Conservation (phyloP, 2,888 invertebrate species). For the Electrophaes corylata region DNA sequence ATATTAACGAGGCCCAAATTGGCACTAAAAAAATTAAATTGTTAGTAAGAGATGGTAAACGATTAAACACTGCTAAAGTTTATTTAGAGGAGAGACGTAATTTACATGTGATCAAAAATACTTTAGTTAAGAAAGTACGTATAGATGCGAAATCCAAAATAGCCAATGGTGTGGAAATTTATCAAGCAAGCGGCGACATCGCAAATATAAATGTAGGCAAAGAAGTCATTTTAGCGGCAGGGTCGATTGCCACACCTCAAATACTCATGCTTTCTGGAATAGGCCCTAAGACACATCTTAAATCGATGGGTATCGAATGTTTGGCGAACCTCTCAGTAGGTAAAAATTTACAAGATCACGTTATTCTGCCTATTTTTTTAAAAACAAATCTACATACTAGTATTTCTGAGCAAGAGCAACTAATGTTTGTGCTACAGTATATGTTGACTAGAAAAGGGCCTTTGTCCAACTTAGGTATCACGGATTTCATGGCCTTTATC, state of each 20-base stretch:
- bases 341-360: slow-evolving; percentile 80
- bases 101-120: slow-evolving; percentile 72
- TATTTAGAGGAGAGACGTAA: slow-evolving; percentile 45
- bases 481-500: slow-evolving; percentile 78
- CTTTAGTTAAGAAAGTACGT: slow-evolving; percentile 75
- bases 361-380: slow-evolving; percentile 55
- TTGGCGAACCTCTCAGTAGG: slow-evolving; percentile 73
- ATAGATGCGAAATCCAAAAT: slow-evolving; percentile 70
- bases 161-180: slow-evolving; percentile 66
- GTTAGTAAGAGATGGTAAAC: slow-evolving; percentile 48
- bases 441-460: slow-evolving; percentile 56
- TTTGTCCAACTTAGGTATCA: slow-evolving; percentile 26
- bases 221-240: slow-evolving; percentile 79
- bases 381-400: slow-evolving; percentile 57
- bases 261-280: slow-evolving; percentile 81
- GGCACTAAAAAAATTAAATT: slow-evolving; percentile 77
- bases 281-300: slow-evolving; percentile 67
- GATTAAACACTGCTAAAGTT: slow-evolving; percentile 73
- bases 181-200: slow-evolving; percentile 52
- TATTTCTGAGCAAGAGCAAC: slow-evolving; percentile 3
- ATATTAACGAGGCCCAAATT: slow-evolving; percentile 57
- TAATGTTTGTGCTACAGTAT: slow-evolving; percentile 66
- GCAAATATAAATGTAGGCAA: slow-evolving; percentile 62
- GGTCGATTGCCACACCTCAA: slow-evolving; percentile 76
- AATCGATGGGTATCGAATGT: slow-evolving; percentile 58